Percentiles rank a stretch among this genome's conserved stretches.
phyloP scores from a whole-genome alignment of 1,140 invertebrate species.

The Meteorus sp. region DNA sequence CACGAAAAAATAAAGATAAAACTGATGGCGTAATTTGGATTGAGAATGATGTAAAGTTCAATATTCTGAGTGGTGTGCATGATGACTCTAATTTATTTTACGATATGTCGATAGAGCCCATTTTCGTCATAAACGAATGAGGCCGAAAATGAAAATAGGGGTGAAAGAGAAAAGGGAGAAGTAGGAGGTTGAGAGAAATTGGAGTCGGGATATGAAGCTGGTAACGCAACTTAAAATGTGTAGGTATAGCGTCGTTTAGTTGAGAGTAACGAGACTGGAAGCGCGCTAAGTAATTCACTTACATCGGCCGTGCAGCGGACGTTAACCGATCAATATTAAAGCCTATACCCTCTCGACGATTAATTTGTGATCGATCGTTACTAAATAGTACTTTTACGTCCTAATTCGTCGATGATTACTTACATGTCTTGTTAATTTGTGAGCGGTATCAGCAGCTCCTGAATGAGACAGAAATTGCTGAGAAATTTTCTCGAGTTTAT shows the following conservation, averaged over 20 bases:
- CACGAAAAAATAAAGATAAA: background rate
- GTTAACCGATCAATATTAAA: constrained; percentile 10
- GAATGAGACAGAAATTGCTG: too few species aligned
- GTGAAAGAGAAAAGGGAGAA: background rate
- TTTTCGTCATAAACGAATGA: too few species aligned
- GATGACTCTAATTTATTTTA: constrained; percentile 15
- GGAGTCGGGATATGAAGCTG: background rate
- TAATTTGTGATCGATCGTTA: constrained; percentile 8
- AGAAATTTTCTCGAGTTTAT: background rate
- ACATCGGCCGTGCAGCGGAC: constrained; percentile 1
- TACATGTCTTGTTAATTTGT: too few species aligned
- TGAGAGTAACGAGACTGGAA: constrained; percentile 5
- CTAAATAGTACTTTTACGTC: background rate
- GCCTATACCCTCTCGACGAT: constrained; percentile 1
- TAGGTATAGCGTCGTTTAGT: constrained; percentile 6
- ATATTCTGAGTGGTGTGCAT: background rate
- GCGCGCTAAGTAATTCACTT: constrained; percentile 13
- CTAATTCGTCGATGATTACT: too few species aligned
- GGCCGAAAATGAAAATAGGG: background rate
- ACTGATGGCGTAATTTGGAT: background rate
- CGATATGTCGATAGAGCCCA: background rate
- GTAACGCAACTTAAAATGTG: too few species aligned
- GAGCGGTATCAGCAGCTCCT: too few species aligned
- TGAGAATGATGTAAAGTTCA: background rate
- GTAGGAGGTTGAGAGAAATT: background rate